A percentile compares a stretch with the other conserved stretches of the same genome.
phyloP scores from a whole-genome alignment of 2,113 vertebrate genomes.

The Butorides virescens region DNA sequence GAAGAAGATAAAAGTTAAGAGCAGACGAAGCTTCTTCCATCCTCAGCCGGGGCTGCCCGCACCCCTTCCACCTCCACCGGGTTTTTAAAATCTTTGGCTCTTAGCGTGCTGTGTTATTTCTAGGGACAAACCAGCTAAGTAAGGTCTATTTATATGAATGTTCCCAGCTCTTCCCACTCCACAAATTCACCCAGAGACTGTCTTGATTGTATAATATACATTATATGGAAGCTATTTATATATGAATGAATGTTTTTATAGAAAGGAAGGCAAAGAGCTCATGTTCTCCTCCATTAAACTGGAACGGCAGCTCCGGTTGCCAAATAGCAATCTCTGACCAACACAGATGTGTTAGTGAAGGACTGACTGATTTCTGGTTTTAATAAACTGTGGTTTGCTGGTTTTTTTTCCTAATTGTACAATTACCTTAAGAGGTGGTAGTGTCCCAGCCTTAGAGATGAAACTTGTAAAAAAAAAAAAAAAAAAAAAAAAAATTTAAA shows the following conservation, averaged over 20 bases:
- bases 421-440: slow-evolving; percentile 15
- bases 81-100: neutral
- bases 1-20: neutral
- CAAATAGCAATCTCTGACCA: neutral
- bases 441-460: slow-evolving; percentile 13
- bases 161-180: slow-evolving; percentile 52
- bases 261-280: slow-evolving; percentile 42
- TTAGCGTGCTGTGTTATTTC: neutral
- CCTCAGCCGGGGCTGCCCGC: neutral
- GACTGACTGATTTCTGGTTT: neutral
- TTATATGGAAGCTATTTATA: slow-evolving; percentile 68
- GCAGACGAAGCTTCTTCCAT: neutral
- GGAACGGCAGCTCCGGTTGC: neutral
- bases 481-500: neutral
- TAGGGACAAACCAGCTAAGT: slow-evolving; percentile 1
- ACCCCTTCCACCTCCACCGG: neutral
- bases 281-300: neutral
- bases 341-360: neutral
- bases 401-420: slow-evolving; percentile 41
- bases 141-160: slow-evolving; percentile 54
- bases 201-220: slow-evolving; percentile 66
- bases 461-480: neutral
- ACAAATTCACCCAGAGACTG: slow-evolving; percentile 50
- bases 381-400: slow-evolving; percentile 48
- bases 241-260: slow-evolving; percentile 70